Conservation (phyloP, 2,888 invertebrate species). For the Rhingia campestris region DNA sequence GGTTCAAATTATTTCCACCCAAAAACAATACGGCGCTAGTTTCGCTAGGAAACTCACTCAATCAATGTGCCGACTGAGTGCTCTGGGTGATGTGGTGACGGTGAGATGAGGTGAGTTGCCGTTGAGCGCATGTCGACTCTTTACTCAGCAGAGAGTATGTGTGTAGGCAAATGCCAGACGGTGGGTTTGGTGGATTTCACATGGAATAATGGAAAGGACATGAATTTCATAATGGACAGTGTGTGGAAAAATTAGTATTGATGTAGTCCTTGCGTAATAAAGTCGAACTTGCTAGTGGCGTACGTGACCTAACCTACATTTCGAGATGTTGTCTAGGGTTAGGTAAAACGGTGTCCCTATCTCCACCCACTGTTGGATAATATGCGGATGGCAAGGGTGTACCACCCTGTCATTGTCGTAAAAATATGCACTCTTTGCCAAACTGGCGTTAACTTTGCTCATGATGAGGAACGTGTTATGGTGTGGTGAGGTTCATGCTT, state of each 20-base stretch:
- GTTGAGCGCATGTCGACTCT: slow-evolving; percentile 29
- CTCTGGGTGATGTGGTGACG: too few relatives aligned
- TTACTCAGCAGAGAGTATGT: slow-evolving; percentile 50
- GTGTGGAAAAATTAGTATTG: slow-evolving; percentile 61
- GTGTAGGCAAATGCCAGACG: neutral
- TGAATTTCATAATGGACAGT: slow-evolving; percentile 35
- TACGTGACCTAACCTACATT: slow-evolving; percentile 72
- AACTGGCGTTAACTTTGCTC: slow-evolving; percentile 65
- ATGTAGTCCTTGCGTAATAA: slow-evolving; percentile 72
- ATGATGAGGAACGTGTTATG: slow-evolving; percentile 65
- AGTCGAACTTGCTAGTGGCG: slow-evolving; percentile 43
- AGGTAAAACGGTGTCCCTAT: slow-evolving; percentile 35
- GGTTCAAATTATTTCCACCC: slow-evolving; percentile 17
- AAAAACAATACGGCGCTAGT: slow-evolving; percentile 12
- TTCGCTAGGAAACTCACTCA: slow-evolving; percentile 40
- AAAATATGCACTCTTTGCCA: slow-evolving; percentile 68
- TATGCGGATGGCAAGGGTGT: neutral
- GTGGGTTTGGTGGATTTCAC: slow-evolving; percentile 16
- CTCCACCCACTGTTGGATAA: neutral
- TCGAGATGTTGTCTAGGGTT: slow-evolving; percentile 57
- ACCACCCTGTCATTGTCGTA: slow-evolving; percentile 53
- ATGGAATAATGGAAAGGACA: slow-evolving; percentile 67
- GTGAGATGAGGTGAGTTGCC: too few relatives aligned
- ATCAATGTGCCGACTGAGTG: neutral
- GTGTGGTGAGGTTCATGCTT: slow-evolving; percentile 32